Conservation (phyloP, 2,797 vertebrate genomes). For the Etheostoma perlongum region DNA sequence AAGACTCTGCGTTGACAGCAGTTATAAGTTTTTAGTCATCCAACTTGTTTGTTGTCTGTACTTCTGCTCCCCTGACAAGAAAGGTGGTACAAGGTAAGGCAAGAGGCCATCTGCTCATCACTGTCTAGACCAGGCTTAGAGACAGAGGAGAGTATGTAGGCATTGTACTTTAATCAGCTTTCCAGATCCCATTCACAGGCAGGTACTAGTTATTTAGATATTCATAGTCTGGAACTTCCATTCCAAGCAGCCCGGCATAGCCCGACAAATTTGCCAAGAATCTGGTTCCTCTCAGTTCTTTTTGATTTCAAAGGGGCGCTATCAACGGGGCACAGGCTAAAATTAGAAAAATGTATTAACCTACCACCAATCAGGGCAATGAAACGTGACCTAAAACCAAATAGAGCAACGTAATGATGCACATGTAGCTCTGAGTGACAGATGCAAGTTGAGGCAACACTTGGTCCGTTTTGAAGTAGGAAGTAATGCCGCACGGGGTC, state of each 20-base stretch:
- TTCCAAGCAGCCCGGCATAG: background rate
- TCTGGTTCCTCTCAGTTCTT: no score
- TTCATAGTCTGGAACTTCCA: background rate
- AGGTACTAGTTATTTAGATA: slow-evolving; percentile 15
- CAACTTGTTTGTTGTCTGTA: slow-evolving; percentile 25
- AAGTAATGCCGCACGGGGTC: no score
- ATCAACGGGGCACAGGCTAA: no score
- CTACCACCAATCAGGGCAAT: no score
- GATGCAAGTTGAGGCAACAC: no score
- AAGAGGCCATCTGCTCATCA: slow-evolving; percentile 27
- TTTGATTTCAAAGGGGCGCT: no score
- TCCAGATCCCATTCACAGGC: background rate
- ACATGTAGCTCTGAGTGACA: no score
- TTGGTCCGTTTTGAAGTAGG: no score
- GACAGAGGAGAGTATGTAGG: background rate
- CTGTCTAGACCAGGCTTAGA: slow-evolving; percentile 19
- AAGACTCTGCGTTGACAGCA: slow-evolving; percentile 43
- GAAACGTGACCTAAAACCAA: no score
- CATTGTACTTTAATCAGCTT: slow-evolving; percentile 15
- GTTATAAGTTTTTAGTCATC: slow-evolving; percentile 32
- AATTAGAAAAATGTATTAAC: no score
- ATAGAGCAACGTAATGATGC: no score
- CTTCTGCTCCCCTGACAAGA: slow-evolving; percentile 36
- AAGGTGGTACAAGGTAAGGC: slow-evolving; percentile 31
- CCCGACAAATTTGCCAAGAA: no score